Evolutionary conservation across 2,888 invertebrate genomes (phyloP).

Genomic region (Cephus pygmeus): DNA sequence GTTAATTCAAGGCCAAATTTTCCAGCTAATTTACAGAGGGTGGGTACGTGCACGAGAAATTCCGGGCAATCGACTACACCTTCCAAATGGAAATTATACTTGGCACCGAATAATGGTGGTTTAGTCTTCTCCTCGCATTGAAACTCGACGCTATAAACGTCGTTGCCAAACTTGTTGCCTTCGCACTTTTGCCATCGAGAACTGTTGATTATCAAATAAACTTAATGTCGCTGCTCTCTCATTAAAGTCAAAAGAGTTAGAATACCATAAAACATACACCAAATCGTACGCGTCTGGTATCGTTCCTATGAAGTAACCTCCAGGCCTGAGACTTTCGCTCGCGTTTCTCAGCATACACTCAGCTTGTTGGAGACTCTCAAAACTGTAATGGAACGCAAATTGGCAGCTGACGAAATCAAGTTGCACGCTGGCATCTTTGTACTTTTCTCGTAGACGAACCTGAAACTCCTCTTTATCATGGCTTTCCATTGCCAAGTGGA

Average conservation of each 20-base stretch:
- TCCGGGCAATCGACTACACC: conserved; percentile 99
- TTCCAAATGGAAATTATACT: conserved; percentile 95
- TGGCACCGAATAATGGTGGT: conserved; percentile 92
- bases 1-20: conserved; percentile 79
- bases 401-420: conserved; percentile 96
- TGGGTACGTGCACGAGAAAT: conserved; percentile 94
- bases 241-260: conserved; percentile 1
- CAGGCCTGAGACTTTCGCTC: conserved; percentile 87
- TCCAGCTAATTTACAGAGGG: conserved; percentile 78
- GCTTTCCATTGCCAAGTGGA: conserved; percentile 37
- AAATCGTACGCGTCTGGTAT: conserved; percentile 95
- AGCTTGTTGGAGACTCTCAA: conserved; percentile 89
- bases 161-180: conserved; percentile 79
- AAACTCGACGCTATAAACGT: conserved; percentile 80
- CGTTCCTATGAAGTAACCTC: conserved; percentile 97
- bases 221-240: not conserved
- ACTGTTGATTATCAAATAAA: conserved; percentile 37
- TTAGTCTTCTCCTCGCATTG: conserved; percentile 73
- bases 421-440: conserved; percentile 79
- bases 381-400: conserved; percentile 98
- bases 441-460: conserved; percentile 78
- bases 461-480: conserved; percentile 53
- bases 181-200: conserved; percentile 72
- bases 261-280: conserved; percentile 70
- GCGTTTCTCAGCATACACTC: conserved; percentile 93